Base-by-base conservation (phyloP, 2,113 vertebrate species). In the Rostratula benghalensis region DNA sequence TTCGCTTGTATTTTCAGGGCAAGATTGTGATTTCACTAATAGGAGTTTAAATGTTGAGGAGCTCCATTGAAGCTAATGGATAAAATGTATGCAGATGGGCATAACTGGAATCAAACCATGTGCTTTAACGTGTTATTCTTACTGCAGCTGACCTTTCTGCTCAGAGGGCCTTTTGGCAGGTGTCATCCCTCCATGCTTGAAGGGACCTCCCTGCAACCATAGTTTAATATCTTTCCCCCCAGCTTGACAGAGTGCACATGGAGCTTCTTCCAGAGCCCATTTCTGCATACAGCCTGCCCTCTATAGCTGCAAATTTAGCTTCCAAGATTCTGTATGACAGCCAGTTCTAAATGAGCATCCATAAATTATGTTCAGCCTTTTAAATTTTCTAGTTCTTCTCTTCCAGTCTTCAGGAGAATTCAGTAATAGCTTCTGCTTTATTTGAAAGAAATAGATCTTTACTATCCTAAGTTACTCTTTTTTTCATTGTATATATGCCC, bases 281-380 rank as follows among this genome's bases (percentile, higher is more conserved):
- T 93, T 87, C 91, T 95, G 74, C 86, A 59, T 43, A n/a, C 12
- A 89, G 31, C 74, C 65, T 94, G 57, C 39, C 24, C 35, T 87
- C 65, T 84, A 87, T 48, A 90, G 94, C 78, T 87, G 75, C 60
- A 87, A 82, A 79, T 89, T 92, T 93, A 92, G 57, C 48, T 94
- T 94, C 77, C 46, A 37, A 93, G 79, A 28, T 79, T n/a, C 43
- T 96, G 61, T 74, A 92, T 33, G 53, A 80, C 60, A 70, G 83
- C 6, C 43, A 93, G 5, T 89, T 92, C 51, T 91, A 93, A 96
- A 90, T 86, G 78, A 94, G 18, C 41, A 73, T 90, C 87, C 92
- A 86, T 95, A 96, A 96, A 92, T 93, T 87, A 86, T 94, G 67
- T 87, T 77, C 82, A 93, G 60, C 33, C 64, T 93, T 95, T 95